Base-by-base conservation (phyloP, 35 echinoderm and acorn worm species). In the Chiridota heheva region DNA sequence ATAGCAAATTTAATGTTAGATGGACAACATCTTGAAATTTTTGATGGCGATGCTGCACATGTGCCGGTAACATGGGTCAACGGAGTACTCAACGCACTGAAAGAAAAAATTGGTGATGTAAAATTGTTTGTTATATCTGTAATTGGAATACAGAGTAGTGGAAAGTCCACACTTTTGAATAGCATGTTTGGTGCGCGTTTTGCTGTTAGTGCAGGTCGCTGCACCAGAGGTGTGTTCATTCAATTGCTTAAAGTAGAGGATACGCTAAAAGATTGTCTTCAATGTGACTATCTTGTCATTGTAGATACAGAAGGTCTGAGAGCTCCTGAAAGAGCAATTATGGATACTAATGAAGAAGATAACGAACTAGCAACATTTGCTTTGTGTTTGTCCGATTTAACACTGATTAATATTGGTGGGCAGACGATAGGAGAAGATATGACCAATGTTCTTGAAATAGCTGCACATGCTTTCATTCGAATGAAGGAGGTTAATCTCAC, bases 141-240 rank as follows among this genome's bases (percentile, higher is more conserved):
- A n/a, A 49, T 83, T 31, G 81, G 81, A 25, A 69, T 83, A 27
- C 81, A 83, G 40, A 61, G 81, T 41, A 83, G 63, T 83, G 81
- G 81, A 17, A 83, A 83, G 27, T 83, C 81, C 10, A 83, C 81
- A 25, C 28, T 82, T 5, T 43, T 82, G 1, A 83, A 83, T 45
- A 53, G 28, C 8, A 77, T 77, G 73, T 79, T 79, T 72, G 81
- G 81, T 39, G 46, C 72, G 24, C 57, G 68, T 31, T 84, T 84
- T 72, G 81, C 81, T 22, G 81, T 84, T 31, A 60, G 44, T 83
- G 78, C 78, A 0, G 80, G 80, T 8, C 13, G 63, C 24, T 83
- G 80, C 42, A 83, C 80, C 2, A 30, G 47, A 37, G 63, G 80
- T 2, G 63, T 44, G 20, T 70, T 83, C 46, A 24, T 60, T 0